Percentiles rank a stretch among this genome's conserved stretches.
phyloP scores from a whole-genome alignment of 1,140 invertebrate species.

The Formica selysi region DNA sequence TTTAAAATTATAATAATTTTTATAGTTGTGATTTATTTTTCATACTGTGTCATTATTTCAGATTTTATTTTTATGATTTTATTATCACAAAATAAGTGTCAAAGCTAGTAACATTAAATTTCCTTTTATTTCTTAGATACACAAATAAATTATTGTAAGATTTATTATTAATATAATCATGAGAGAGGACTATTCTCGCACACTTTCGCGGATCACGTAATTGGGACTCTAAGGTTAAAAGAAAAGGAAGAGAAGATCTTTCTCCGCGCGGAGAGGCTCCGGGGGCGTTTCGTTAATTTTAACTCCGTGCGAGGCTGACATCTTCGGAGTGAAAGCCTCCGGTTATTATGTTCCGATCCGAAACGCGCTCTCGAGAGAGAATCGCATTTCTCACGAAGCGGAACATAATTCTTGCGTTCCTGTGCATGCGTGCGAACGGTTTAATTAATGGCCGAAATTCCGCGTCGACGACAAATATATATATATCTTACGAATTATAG shows the following conservation, averaged over 20 bases:
- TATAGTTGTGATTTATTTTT: no score
- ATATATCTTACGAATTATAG: not conserved
- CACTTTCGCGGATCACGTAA: not conserved
- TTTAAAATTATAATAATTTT: no score
- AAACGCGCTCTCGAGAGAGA: conserved; percentile 49
- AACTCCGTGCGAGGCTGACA: conserved; percentile 45
- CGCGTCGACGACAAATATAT: not conserved
- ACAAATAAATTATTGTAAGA: not conserved
- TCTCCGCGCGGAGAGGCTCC: not conserved
- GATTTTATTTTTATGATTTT: no score
- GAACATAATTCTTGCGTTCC: conserved; percentile 67
- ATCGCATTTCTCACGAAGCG: conserved; percentile 60
- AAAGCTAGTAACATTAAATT: not conserved
- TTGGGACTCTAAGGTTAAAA: conserved; percentile 30
- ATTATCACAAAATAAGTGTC: not conserved
- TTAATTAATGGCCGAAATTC: conserved; percentile 41
- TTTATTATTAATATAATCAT: conserved; percentile 20
- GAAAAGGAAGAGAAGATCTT: conserved; percentile 32
- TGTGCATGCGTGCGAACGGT: conserved; percentile 31
- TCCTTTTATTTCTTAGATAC: not conserved
- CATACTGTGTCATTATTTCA: no score
- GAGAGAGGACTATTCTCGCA: not conserved
- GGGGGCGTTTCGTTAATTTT: conserved; percentile 63
- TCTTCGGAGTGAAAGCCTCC: conserved; percentile 70
- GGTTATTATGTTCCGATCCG: conserved; percentile 63